These are phyloP conservation scores for Quadroppia sp. DNA, from an alignment of 2,888 invertebrate genomes.

Conservation along the genomic window DNA sequence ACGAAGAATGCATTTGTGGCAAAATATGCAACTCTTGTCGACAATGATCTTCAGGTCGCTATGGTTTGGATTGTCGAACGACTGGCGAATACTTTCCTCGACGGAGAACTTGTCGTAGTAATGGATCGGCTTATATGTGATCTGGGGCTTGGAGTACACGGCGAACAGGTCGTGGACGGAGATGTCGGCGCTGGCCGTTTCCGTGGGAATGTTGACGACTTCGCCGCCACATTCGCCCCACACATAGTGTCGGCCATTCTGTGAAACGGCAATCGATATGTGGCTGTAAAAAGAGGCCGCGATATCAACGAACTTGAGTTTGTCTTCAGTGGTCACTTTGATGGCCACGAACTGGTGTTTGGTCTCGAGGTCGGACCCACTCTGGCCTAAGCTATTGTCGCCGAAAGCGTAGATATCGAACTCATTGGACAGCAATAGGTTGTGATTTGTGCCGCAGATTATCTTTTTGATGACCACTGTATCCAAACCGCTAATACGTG, in stretches of 20 bases:
- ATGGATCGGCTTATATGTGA: constrained; percentile 17
- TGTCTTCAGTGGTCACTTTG: not conserved
- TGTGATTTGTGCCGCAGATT: constrained; percentile 30
- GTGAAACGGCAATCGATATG: constrained; percentile 15
- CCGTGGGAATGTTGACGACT: not conserved
- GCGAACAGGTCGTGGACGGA: constrained; percentile 28
- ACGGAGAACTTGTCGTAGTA: not conserved
- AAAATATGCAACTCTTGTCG: constrained; percentile 25
- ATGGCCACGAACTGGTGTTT: constrained; percentile 5
- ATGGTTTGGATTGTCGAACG: constrained; percentile 26
- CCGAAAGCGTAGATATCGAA: constrained; percentile 38
- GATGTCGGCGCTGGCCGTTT: constrained; percentile 25
- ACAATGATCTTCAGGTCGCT: constrained; percentile 24
- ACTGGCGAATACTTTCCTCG: constrained; percentile 9
- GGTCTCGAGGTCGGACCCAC: not conserved
- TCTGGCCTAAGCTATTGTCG: constrained; percentile 12
- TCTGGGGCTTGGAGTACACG: constrained; percentile 18
- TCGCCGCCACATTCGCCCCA: constrained; percentile 33
- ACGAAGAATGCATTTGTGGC: constrained; percentile 28
- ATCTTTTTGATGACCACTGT: not conserved
- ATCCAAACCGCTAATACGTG: not conserved
- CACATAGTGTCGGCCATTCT: constrained; percentile 23
- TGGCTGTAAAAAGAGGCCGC: constrained; percentile 2
- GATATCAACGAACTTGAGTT: constrained; percentile 27
- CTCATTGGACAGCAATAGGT: constrained; percentile 3